phyloP scores from a whole-genome alignment of 2,113 vertebrate species.

The Okapia johnstoni region DNA sequence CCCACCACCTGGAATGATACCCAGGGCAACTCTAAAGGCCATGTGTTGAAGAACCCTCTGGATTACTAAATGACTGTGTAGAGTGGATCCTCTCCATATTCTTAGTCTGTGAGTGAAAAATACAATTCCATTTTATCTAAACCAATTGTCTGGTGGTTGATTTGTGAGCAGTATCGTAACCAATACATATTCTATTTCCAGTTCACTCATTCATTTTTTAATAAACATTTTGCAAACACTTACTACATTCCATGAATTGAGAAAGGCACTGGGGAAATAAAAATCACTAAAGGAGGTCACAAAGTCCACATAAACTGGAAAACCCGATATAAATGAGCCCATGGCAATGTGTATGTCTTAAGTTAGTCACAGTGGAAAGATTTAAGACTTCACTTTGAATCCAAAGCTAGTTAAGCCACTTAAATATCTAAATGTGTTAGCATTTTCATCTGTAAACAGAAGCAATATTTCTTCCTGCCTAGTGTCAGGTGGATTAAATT shows the following conservation, averaged over 20 bases:
- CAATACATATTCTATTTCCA: background rate
- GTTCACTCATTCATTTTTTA: background rate
- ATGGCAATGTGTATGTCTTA: background rate
- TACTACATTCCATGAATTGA: background rate
- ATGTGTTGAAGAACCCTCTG: background rate
- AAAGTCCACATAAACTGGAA: conserved; percentile 26
- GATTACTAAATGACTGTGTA: background rate
- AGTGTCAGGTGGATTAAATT: background rate
- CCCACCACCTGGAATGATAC: background rate
- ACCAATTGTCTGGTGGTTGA: background rate
- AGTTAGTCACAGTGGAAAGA: background rate
- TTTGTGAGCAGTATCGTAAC: background rate
- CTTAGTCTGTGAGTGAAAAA: background rate
- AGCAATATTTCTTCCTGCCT: background rate
- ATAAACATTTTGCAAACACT: conserved; percentile 24
- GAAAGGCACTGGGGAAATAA: conserved; percentile 22
- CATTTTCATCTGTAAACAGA: background rate
- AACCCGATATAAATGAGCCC: conserved; percentile 1
- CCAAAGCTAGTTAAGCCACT: background rate
- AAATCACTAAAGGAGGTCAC: conserved; percentile 15
- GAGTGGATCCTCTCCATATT: background rate
- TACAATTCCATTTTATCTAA: background rate
- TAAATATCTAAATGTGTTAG: background rate
- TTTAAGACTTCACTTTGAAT: background rate
- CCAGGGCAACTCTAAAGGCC: background rate